Percentiles rank a stretch among this genome's conserved stretches.
These are phyloP conservation scores for Echinometra lucunter DNA, from an alignment of 53 echinoderm and acorn worm species.

Conservation along the genomic window DNA sequence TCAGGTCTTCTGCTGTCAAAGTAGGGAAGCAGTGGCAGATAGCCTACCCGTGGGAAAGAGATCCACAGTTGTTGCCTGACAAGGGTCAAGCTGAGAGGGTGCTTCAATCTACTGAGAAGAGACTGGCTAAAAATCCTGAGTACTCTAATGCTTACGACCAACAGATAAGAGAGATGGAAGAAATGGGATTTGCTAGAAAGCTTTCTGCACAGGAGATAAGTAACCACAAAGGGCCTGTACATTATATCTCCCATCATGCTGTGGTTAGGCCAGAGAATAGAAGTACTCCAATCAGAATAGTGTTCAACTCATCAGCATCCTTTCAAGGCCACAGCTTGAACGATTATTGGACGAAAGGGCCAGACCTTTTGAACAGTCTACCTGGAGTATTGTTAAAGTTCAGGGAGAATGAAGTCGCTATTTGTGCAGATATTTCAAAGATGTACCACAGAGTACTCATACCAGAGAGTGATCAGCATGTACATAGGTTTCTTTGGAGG, in stretches of 20 bases:
- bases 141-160: not conserved
- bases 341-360: not conserved
- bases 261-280: not conserved
- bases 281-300: not conserved
- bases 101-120: not conserved
- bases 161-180: not conserved
- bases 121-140: not conserved
- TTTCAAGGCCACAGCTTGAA: not conserved
- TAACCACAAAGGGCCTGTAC: not conserved
- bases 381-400: too few species aligned
- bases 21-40: not conserved
- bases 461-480: constrained; percentile 33
- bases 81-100: not conserved
- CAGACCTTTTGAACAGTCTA: too few species aligned
- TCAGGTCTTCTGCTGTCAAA: not conserved
- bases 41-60: not conserved
- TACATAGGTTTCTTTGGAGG: too few species aligned
- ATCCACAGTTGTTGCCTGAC: not conserved
- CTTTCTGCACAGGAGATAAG: not conserved
- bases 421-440: too few species aligned
- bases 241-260: not conserved
- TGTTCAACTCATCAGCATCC: not conserved
- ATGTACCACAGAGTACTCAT: too few species aligned
- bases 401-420: too few species aligned
- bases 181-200: not conserved